Percentiles rank a stretch among this genome's conserved stretches.
Conservation (phyloP, 2,113 vertebrate genomes). For the Gasterosteus nipponicus region DNA sequence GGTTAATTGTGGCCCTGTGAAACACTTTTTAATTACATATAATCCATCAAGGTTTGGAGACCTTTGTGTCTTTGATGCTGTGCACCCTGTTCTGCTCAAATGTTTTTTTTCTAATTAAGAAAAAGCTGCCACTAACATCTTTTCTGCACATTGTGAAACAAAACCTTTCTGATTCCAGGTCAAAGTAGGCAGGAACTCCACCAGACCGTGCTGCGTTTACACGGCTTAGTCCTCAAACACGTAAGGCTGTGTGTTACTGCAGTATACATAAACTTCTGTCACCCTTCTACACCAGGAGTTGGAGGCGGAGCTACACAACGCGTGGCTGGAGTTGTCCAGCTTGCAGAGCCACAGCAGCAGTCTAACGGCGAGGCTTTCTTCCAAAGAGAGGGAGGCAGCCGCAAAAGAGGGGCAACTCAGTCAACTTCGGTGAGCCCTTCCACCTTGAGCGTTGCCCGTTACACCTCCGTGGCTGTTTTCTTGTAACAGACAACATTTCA, state of each 20-base stretch:
- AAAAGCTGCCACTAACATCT: constrained; percentile 40
- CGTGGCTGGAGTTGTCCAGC: constrained; percentile 72
- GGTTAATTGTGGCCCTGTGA: constrained; percentile 8
- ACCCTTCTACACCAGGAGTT: constrained; percentile 75
- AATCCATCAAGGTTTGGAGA: constrained; percentile 18
- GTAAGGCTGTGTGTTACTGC: background rate
- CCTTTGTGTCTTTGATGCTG: constrained; percentile 50
- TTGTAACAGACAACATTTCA: constrained; percentile 2
- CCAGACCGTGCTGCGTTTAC: background rate
- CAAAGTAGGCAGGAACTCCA: background rate
- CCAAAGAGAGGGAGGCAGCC: constrained; percentile 76
- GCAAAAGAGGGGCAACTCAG: constrained; percentile 74
- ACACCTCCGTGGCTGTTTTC: background rate
- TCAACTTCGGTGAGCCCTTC: constrained; percentile 70
- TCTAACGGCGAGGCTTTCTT: constrained; percentile 75
- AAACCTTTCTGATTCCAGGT: background rate
- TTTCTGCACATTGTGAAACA: constrained; percentile 1
- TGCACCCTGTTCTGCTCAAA: constrained; percentile 13
- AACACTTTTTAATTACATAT: constrained; percentile 25
- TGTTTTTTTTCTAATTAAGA: constrained; percentile 37
- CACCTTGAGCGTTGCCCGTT: background rate
- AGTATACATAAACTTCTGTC: background rate
- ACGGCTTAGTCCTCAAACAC: background rate
- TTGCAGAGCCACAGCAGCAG: constrained; percentile 60
- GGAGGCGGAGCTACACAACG: constrained; percentile 77